Conservation (phyloP, 1,140 invertebrate genomes). For the Bombus huntii region DNA sequence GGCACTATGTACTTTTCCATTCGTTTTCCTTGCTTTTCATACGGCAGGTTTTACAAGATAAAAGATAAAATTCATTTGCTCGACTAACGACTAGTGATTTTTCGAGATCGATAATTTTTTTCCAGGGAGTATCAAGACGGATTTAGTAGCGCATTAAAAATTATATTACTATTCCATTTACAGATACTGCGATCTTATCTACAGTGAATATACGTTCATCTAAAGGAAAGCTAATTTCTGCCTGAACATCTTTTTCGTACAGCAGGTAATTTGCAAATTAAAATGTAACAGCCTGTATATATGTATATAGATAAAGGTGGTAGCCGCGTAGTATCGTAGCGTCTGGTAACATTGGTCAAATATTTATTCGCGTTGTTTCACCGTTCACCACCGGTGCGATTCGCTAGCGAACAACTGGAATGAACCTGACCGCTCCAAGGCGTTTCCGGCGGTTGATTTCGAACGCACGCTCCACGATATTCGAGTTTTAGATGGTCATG, state of each 20-base stretch:
- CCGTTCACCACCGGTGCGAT: not conserved
- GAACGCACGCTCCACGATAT: not conserved
- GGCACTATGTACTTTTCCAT: no score
- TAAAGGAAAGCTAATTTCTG: no score
- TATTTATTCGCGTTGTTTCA: conserved; percentile 77
- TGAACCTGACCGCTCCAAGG: not conserved
- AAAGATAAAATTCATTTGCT: no score
- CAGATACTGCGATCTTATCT: no score
- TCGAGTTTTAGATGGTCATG: not conserved
- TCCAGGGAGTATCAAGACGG: no score
- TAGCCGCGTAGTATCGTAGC: conserved; percentile 11
- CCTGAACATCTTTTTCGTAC: not conserved
- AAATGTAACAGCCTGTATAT: not conserved
- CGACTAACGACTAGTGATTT: no score
- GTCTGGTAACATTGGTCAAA: conserved; percentile 46
- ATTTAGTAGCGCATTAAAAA: no score
- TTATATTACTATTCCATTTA: no score
- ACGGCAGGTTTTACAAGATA: no score
- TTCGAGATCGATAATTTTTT: no score
- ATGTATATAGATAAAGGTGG: conserved; percentile 20
- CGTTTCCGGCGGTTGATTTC: conserved; percentile 19
- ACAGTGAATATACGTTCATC: rapidly evolving
- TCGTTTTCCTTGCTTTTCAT: no score
- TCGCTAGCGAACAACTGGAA: conserved; percentile 20
- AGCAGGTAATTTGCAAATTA: no score